Conservation (phyloP, 2,797 vertebrate genomes). For the Chiloscyllium punctatum region DNA sequence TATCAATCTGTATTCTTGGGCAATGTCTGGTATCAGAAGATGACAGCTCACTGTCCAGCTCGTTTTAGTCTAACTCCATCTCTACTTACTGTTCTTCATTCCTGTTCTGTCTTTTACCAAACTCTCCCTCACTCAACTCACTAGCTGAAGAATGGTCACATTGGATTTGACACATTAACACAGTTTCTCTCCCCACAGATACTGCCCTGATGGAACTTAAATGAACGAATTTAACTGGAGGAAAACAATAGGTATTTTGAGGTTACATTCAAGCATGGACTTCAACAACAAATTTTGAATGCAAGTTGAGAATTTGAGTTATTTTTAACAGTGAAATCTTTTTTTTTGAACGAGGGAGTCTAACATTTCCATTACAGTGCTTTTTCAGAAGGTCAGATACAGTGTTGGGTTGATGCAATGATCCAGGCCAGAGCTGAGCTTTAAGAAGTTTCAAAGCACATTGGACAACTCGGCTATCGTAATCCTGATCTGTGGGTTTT, state of each 20-base stretch:
- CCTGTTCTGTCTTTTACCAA: not conserved
- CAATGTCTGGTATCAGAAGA: not conserved
- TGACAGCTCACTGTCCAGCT: not conserved
- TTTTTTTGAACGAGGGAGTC: not conserved
- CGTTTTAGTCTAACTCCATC: not conserved
- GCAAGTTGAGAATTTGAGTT: not conserved
- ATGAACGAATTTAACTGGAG: not conserved
- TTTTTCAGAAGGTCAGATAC: not conserved
- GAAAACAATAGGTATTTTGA: not conserved
- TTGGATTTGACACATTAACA: no score
- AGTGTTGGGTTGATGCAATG: not conserved
- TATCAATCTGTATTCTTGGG: not conserved
- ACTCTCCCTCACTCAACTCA: not conserved
- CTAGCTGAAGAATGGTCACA: no score
- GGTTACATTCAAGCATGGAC: not conserved
- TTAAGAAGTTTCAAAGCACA: not conserved
- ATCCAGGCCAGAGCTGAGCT: not conserved
- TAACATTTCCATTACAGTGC: not conserved
- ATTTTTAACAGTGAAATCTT: not conserved
- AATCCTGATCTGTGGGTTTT: not conserved
- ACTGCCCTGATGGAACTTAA: not conserved
- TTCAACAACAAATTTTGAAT: not conserved
- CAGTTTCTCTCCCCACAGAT: no score
- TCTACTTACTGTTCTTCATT: not conserved
- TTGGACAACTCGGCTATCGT: not conserved